phyloP scores from a whole-genome alignment of 2,797 vertebrate species.

The Squalus acanthias region DNA sequence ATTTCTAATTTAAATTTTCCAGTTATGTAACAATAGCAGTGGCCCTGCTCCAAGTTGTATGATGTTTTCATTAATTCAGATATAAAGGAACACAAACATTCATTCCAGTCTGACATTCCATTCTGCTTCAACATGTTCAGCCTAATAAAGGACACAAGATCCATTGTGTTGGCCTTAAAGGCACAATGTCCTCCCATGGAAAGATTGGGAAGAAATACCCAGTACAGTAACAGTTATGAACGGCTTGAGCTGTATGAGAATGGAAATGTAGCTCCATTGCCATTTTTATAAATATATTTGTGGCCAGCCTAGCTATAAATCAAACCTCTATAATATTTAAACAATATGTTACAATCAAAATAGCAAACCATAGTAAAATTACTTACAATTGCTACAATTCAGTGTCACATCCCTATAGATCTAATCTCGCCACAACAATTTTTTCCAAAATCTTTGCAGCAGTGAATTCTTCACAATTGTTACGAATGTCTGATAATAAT shows the following conservation, averaged over 20 bases:
- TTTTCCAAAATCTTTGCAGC: neutral
- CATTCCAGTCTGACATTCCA: slow-evolving; percentile 4
- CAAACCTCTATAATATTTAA: neutral
- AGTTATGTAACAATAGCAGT: neutral
- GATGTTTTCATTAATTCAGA: neutral
- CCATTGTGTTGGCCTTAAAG: neutral
- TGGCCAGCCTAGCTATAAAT: neutral
- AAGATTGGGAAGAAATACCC: neutral
- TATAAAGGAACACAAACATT: neutral
- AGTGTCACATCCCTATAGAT: neutral
- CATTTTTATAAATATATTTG: neutral
- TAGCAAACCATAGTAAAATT: neutral
- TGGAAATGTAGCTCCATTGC: neutral
- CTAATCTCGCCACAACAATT: neutral
- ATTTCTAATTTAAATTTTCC: neutral
- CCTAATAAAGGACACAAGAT: neutral
- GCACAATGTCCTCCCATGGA: neutral
- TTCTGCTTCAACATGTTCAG: neutral
- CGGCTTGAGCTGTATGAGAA: neutral
- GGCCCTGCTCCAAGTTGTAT: neutral
- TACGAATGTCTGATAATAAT: neutral
- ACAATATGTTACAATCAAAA: neutral
- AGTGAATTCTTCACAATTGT: neutral
- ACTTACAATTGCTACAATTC: neutral
- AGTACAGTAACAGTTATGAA: neutral